These are phyloP conservation scores for Pachycephala philippinensis DNA, from an alignment of 2,113 vertebrate genomes.

Conservation along the genomic window DNA sequence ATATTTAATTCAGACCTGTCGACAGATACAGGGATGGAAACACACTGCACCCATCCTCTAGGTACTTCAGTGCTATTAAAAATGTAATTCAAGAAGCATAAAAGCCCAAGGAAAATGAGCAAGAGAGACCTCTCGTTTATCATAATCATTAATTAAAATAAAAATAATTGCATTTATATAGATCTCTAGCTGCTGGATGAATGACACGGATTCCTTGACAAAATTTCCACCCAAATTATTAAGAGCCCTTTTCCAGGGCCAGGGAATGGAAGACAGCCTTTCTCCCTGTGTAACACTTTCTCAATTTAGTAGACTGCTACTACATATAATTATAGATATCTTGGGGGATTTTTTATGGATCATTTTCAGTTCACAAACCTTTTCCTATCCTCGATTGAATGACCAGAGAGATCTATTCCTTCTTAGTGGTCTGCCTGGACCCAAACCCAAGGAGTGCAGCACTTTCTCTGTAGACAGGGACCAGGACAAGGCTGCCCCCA, in stretches of 20 bases:
- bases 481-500: neutral
- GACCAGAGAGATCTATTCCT: neutral
- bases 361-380: neutral
- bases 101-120: neutral
- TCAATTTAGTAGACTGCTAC: neutral
- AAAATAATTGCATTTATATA: neutral
- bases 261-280: neutral
- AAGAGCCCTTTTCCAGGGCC: neutral
- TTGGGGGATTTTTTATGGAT: neutral
- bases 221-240: neutral
- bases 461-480: neutral
- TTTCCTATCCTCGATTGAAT: neutral
- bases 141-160: neutral
- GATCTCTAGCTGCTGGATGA: neutral
- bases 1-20: neutral
- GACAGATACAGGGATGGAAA: neutral
- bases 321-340: neutral
- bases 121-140: neutral
- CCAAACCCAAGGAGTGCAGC: neutral
- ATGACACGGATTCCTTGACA: neutral
- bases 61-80: neutral
- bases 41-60: neutral
- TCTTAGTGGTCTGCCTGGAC: neutral
- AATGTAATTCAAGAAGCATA: neutral
- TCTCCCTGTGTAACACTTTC: neutral